Evolutionary conservation across 92 coral and sea anemone genomes (phyloP).

Genomic region (Phenganax stokvisi): DNA sequence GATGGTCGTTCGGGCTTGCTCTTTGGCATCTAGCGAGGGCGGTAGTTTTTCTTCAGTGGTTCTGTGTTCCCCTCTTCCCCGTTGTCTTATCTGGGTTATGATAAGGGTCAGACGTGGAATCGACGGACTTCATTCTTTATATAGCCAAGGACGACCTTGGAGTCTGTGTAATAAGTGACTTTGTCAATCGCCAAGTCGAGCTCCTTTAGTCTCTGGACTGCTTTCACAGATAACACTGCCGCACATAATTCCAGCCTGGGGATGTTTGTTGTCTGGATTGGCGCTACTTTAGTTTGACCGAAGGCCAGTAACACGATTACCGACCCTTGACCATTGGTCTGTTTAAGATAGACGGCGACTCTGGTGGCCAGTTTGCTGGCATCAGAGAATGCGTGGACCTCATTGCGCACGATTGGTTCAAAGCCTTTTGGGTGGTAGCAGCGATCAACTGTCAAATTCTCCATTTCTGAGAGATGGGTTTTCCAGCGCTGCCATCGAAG

Average conservation of each 20-base stretch:
- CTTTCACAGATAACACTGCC: slow-evolving; percentile 44
- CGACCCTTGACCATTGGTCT: slow-evolving; percentile 22
- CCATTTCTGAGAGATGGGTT: slow-evolving; percentile 29
- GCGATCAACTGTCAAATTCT: slow-evolving; percentile 27
- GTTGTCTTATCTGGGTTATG: slow-evolving; percentile 9
- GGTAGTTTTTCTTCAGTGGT: background rate
- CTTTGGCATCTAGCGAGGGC: background rate
- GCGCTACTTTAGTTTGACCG: slow-evolving; percentile 53
- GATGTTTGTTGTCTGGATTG: slow-evolving; percentile 36
- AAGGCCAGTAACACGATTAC: slow-evolving; percentile 33
- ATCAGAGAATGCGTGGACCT: slow-evolving; percentile 49
- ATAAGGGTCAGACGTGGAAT: slow-evolving; percentile 40
- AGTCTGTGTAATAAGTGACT: slow-evolving; percentile 45
- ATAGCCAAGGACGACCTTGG: slow-evolving; percentile 47
- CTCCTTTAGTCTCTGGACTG: slow-evolving; percentile 41
- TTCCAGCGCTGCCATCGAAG: slow-evolving; percentile 47
- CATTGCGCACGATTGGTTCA: slow-evolving; percentile 23
- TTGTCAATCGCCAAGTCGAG: slow-evolving; percentile 35
- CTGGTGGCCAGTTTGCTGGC: slow-evolving; percentile 53
- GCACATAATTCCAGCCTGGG: slow-evolving; percentile 45
- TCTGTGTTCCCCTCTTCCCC: background rate
- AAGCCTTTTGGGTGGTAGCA: slow-evolving; percentile 44
- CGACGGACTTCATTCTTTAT: slow-evolving; percentile 40
- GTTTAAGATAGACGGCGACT: slow-evolving; percentile 38
- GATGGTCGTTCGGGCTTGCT: background rate